phyloP scores from a whole-genome alignment of 2,113 vertebrate species.

The Prietella phreatophila region DNA sequence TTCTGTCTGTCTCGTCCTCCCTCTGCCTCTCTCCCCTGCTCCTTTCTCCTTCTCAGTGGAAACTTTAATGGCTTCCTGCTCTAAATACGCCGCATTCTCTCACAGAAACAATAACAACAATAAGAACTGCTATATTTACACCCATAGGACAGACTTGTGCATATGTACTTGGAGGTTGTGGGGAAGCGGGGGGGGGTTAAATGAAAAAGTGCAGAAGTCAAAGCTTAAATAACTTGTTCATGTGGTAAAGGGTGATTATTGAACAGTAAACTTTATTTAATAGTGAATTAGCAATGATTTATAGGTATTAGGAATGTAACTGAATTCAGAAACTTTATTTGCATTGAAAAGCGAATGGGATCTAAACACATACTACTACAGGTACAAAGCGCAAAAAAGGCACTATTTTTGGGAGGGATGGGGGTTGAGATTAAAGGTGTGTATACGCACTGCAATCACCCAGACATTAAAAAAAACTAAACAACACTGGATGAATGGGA shows the following conservation, averaged over 20 bases:
- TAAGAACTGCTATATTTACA: slow-evolving; percentile 64
- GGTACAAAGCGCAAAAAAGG: neutral
- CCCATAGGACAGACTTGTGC: neutral
- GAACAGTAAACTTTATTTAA: neutral
- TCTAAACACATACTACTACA: neutral
- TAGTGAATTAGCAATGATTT: too few species aligned
- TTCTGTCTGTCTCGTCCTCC: slow-evolving; percentile 47
- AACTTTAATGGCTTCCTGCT: slow-evolving; percentile 73
- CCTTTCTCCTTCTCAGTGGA: slow-evolving; percentile 61
- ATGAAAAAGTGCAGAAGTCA: neutral
- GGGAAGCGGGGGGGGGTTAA: neutral
- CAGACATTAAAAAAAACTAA: neutral
- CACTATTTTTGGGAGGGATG: neutral
- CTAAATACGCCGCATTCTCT: slow-evolving; percentile 68
- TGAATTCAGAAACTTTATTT: neutral
- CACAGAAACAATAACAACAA: slow-evolving; percentile 66
- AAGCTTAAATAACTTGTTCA: neutral
- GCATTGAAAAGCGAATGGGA: neutral
- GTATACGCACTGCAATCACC: neutral
- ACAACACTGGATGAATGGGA: neutral
- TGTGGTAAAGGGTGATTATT: neutral
- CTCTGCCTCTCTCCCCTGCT: slow-evolving; percentile 39
- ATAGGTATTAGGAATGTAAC: neutral
- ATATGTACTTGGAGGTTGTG: neutral
- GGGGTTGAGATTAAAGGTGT: neutral